Evolutionary conservation across 2,797 vertebrate species (phyloP), one percentile per base, ranked within the genome.

Genomic region (Garrulus glandarius): DNA sequence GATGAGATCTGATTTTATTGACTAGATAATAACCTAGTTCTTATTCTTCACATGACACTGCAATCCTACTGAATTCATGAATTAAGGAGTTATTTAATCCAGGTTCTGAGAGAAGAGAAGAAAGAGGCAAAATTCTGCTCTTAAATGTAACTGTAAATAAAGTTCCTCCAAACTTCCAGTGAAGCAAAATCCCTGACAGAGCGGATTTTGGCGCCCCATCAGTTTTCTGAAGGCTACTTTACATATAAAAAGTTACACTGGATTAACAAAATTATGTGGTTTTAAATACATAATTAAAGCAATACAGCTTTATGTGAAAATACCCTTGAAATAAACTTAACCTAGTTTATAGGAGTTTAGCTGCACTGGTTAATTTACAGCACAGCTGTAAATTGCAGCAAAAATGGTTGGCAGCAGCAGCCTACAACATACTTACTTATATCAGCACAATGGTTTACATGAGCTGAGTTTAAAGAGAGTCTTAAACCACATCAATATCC

Each of bases 251-350:
- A 96, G 92, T 96, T 95, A 74, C 70, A 84, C 85, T 77, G 86
- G 80, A 88, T 96, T 96, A 97, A 96, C 90, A 95, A 95, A 95
- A 97, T 95, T 86, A 86, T 82, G 94, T 7, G 94, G 94, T 94
- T 95, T 97, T 87, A 87, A 96, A 88, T 60, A 95, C 87, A 95
- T 93, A 96, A 96, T 97, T 97, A 97, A 96, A 97, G 87, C 87
- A 96, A 90, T 94, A 79, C 83, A 74, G 87, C 85, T 95, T 93
- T 93, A 92, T 94, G 93, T 96, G 96, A 96, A 96, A 96, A 93
- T 95, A 93, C 89, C 46, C 93, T 92, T 94, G 94, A 96, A 96
- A 94, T 97, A 95, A 96, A 95, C 88, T 47, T 77, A 72, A 89
- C 75, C 60, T 68, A 60, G 87, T 97, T 96, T 96, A 95, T 84